Base-by-base conservation (phyloP, 2,113 vertebrate species). In the Etia nguti region DNA sequence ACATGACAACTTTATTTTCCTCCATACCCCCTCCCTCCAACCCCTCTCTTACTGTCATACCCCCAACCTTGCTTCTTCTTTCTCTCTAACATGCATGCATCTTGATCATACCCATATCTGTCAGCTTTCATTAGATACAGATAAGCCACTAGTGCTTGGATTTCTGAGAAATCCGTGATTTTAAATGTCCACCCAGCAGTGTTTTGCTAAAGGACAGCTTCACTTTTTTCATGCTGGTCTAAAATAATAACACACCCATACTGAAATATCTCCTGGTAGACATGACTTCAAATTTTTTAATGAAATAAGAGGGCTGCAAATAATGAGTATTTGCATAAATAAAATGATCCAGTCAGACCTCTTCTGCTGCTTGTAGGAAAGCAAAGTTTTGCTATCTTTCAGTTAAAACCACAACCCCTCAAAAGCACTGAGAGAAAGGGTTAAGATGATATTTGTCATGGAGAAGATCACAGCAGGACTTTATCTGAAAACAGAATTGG, bases 81-180 rank as follows among this genome's bases (percentile, higher is more conserved):
- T 81, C 86, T 77, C 88, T 50, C 55, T 91, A 93, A 94, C 83
- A 93, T 87, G 87, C 93, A 50, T 91, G 88, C 84, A 90, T 84
- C 80, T 41, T 73, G 84, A 93, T 94, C 88, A 80, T 86, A 73
- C 89, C 86, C 90, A 90, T 96, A 90, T 91, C 94, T 96, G 95
- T 95, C 92, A 92, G 5, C 83, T 93, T 85, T 54, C 29, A 90
- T 95, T 93, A 93, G 90, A 90, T 91, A 85, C 91, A 89, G 80
- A 48, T 8, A 43, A 50, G 68, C 81, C 79, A 86, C 81, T 4
- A 77, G 13, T n/a, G 31, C 48, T 24, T 82, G 70, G 41, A 62
- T 65, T 79, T 90, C 56, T 54, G 8, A 55, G 6, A 48, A 60
- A 84, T 55, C 43, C 6, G 16, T 59, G 26, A 81, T 36, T 84